Base-by-base conservation (phyloP, 1,140 invertebrate genomes). In the Drosophila subpulchrella region DNA sequence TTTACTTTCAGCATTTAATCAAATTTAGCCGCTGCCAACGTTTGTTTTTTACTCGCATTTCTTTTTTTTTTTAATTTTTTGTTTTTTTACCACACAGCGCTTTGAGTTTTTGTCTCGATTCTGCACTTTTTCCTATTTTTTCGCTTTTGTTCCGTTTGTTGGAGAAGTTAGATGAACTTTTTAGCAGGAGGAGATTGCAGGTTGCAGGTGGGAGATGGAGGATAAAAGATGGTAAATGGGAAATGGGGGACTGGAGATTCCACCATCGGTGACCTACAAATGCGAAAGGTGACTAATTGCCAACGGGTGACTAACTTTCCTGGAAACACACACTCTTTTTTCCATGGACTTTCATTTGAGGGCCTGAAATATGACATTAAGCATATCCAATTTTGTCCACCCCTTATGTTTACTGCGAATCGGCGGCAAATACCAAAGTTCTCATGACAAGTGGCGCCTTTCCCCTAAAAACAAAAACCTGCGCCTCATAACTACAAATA, bases 1-100 rank as follows among this genome's bases (percentile, higher is more conserved):
- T 89, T 88, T 89, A 77, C 67, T 82, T 88, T 88, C 72, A 77
- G 59, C 63, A 88, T 88, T 88, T 88, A 88, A 88, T 88, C 78
- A 82, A 88, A 88, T 88, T 88, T 81, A 65, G 68, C 55, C 60
- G 50, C 78, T 80, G 65, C 78, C 71, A 79, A 71, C 57, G 68
- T 60, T 88, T 76, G 53, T 76, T 78, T 72, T 61, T 79, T 53
- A 48, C 59, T 44, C 62, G 58, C n/a, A 17, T 82, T 77, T 70
- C 56, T 77, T 68, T 70, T 59, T 77, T 68, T 78, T 89, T 83
- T 88, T 80, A 77, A 76, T 32, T 34, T 34, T 63, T 59, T 73
- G 61, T 75, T 89, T 89, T 88, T 88, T 80, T 79, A 55, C 70
- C 88, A 88, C 36, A 50, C 76, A 48, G 47, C 78, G 67, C 76